These are phyloP conservation scores for Tangara arthus DNA, from an alignment of 2,797 vertebrate genomes.

Conservation along the genomic window DNA sequence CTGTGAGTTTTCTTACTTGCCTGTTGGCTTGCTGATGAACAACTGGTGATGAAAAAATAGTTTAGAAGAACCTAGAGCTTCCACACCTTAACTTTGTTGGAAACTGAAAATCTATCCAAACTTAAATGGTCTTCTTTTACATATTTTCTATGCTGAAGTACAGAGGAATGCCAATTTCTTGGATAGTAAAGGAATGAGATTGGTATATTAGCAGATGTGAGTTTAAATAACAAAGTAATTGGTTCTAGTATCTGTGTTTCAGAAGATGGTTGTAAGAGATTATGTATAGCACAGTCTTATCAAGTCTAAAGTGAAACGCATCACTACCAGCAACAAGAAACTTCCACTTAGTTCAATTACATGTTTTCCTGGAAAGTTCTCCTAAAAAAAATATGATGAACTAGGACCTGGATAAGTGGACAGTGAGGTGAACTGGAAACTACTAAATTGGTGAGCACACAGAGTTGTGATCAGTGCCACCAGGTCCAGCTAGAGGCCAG, in stretches of 20 bases:
- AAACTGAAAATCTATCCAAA: neutral
- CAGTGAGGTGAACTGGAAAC: neutral
- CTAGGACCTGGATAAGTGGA: neutral
- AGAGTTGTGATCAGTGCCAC: neutral
- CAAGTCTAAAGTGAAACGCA: neutral
- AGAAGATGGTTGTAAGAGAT: neutral
- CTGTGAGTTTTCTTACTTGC: neutral
- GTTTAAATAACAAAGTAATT: neutral
- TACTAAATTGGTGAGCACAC: neutral
- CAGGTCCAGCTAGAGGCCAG: neutral
- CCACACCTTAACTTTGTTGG: neutral
- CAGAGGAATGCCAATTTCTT: neutral
- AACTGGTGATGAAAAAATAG: neutral
- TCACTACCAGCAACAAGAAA: neutral
- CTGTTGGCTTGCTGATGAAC: neutral
- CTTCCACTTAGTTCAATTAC: neutral
- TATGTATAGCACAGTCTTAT: neutral
- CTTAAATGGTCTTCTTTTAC: neutral
- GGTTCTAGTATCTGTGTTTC: neutral
- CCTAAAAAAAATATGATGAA: fast-evolving
- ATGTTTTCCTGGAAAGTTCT: neutral
- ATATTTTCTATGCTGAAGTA: neutral
- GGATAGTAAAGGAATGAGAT: neutral
- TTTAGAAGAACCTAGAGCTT: neutral
- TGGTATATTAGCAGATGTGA: neutral